Evolutionary conservation across 2,888 invertebrate species (phyloP).

Genomic region (Noctua comes): DNA sequence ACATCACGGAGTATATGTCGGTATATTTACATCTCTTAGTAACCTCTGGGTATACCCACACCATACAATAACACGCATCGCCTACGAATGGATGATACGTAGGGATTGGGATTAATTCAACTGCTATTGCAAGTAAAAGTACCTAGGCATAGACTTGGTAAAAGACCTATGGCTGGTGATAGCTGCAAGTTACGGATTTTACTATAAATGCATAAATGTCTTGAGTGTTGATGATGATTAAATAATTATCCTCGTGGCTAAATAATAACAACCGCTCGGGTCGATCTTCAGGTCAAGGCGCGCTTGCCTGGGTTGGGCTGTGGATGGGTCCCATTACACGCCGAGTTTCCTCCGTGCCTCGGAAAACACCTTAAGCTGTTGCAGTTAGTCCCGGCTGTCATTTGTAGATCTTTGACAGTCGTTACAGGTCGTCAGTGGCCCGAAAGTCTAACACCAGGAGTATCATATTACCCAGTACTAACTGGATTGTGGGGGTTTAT

Average conservation of each 20-base stretch:
- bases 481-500: not conserved
- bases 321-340: not conserved
- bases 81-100: not conserved
- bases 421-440: not conserved
- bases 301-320: not conserved
- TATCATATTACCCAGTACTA: not conserved
- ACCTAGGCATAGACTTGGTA: not conserved
- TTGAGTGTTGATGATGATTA: not conserved
- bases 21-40: not conserved
- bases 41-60: not conserved
- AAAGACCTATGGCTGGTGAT: not conserved
- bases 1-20: not conserved
- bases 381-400: not conserved
- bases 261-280: not conserved
- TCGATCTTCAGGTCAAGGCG: not conserved
- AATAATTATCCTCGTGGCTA: too few relatives aligned
- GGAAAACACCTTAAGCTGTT: not conserved
- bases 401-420: not conserved
- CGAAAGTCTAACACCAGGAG: not conserved
- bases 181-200: not conserved
- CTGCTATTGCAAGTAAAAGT: not conserved
- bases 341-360: not conserved
- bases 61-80: not conserved
- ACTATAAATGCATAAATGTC: not conserved
- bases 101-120: not conserved